These are phyloP conservation scores for Drosophila arawakana DNA, from an alignment of 1,140 invertebrate species.

Conservation along the genomic window DNA sequence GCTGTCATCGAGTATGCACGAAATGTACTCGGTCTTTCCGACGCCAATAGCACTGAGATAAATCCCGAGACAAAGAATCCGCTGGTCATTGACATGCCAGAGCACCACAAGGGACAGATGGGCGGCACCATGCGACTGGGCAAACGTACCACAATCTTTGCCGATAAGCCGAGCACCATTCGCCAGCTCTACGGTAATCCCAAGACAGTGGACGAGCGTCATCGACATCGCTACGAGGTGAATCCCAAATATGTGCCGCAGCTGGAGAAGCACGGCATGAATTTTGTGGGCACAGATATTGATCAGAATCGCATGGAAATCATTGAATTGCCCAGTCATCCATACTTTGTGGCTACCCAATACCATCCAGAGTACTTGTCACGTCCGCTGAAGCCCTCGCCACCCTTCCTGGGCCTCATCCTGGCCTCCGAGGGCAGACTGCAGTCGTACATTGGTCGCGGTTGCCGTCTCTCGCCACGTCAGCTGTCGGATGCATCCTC, in stretches of 20 bases:
- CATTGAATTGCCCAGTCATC: constrained; percentile 90
- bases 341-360: constrained; percentile 97
- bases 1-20: constrained; percentile 98
- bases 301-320: constrained; percentile 94
- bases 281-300: constrained; percentile 94
- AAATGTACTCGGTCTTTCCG: constrained; percentile 91
- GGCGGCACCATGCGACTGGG: constrained; percentile 99
- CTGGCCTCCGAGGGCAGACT: constrained; percentile 93
- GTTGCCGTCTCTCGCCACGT: constrained; percentile 89
- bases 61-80: constrained; percentile 89
- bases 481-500: constrained; percentile 89
- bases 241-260: constrained; percentile 94
- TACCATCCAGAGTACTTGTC: constrained; percentile 99
- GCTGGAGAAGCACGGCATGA: constrained; percentile 93
- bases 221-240: constrained; percentile 98
- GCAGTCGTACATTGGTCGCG: constrained; percentile 88
- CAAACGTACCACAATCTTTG: constrained; percentile 94
- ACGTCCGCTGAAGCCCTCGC: constrained; percentile 95
- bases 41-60: constrained; percentile 96
- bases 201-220: constrained; percentile 95
- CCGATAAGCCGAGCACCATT: constrained; percentile 86
- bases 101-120: constrained; percentile 96
- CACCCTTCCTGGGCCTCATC: constrained; percentile 97
- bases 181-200: constrained; percentile 93
- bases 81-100: constrained; percentile 99